Evolutionary conservation across 2,113 vertebrate genomes (phyloP).

Genomic region (Ammospiza nelsoni): DNA sequence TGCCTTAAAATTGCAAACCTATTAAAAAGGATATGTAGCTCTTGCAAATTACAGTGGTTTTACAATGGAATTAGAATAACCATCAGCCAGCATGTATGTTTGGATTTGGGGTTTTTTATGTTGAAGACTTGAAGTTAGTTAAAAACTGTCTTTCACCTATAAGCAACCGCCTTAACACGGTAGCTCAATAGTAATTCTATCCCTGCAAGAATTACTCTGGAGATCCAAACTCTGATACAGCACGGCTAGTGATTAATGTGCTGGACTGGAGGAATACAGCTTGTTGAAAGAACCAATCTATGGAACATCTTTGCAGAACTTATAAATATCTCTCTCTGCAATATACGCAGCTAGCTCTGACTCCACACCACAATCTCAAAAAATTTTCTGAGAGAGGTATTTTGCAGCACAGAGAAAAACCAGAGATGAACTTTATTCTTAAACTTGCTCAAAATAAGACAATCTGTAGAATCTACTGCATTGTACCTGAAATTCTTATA

Average conservation of each 20-base stretch:
- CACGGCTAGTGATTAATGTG: neutral
- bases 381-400: neutral
- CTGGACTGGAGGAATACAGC: neutral
- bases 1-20: neutral
- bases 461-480: neutral
- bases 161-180: neutral
- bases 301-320: neutral
- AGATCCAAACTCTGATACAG: neutral
- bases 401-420: fast-evolving
- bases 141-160: neutral
- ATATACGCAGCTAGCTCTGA: neutral
- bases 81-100: neutral
- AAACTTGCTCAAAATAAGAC: neutral
- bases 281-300: neutral
- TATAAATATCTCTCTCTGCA: neutral
- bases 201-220: neutral
- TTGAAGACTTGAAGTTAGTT: neutral
- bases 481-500: neutral
- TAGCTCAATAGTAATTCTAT: neutral
- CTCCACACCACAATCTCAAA: neutral
- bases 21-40: neutral
- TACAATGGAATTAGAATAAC: neutral
- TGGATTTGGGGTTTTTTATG: fast-evolving
- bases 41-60: neutral
- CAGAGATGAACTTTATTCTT: neutral